Base-by-base conservation (phyloP, 2,888 invertebrate genomes). In the Drosophila kambysellisi region DNA sequence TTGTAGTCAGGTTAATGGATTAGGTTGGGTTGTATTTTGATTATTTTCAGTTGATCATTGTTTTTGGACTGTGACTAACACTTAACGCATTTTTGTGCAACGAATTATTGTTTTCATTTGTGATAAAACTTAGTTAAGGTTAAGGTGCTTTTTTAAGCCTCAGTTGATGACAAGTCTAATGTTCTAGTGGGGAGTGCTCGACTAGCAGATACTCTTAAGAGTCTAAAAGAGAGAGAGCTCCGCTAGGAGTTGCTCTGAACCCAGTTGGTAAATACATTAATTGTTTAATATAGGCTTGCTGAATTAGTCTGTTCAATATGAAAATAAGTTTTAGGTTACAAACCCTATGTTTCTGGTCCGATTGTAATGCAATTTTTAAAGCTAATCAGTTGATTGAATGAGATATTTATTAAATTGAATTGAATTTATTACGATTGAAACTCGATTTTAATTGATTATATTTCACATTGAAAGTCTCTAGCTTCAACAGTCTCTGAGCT, bases 1-100 rank as follows among this genome's bases (percentile, higher is more conserved):
- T 46, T 46, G 46, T 4, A 25, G 39, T 39, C 12, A 39, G 12
- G n/a, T 30, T 30, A 56, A n/a, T 56, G 39, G 56, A 56, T 56
- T 56, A 29, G 30, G 39, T 12, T 46, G 46, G 25, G 15, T 46
- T 46, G 15, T 15, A 11, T 50, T 37, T 20, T 35, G 20, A 37
- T 60, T 33, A 39, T 48, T 58, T 59, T 5, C 7, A 25, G 35
- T 25, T 60, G n/a, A 39, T 58, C 25, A 25, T 25, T 25, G 2
- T 9, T 12, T 51, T 15, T 15, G 20, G 1, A 30, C 20, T 17
- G 20, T 7, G 20, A 25, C 57, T 32, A 32, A 57, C 41, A 41
- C 30, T 3, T 56, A 41, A 3, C 39, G 15, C 41, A 30, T 8
- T 41, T 56, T 41, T 39, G 12, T 41, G 30, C 1, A 9, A 30